Conservation (phyloP, 1,140 invertebrate genomes). For the Lasioglossum baleicum region DNA sequence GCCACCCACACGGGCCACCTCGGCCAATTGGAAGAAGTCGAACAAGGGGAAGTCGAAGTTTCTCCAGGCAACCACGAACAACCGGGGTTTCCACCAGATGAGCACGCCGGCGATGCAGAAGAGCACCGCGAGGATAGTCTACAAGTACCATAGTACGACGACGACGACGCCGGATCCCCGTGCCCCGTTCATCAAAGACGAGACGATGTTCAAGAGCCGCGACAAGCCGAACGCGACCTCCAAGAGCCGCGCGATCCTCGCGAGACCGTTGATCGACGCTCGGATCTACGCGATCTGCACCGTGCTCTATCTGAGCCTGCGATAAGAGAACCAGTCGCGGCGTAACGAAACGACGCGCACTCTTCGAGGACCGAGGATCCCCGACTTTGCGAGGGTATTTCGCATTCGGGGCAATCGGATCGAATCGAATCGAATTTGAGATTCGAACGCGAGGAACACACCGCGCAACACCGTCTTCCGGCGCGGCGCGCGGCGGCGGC, state of each 20-base stretch:
- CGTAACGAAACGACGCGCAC: background rate
- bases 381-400: background rate
- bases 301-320: slow-evolving; percentile 60
- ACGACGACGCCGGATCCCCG: slow-evolving; percentile 77
- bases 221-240: slow-evolving; percentile 63
- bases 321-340: slow-evolving; percentile 42
- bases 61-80: slow-evolving; percentile 64
- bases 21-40: slow-evolving; percentile 71
- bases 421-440: background rate
- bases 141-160: slow-evolving; percentile 75
- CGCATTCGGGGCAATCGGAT: background rate
- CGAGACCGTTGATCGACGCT: slow-evolving; percentile 28
- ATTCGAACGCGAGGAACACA: background rate
- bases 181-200: slow-evolving; percentile 69
- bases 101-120: slow-evolving; percentile 76
- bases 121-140: slow-evolving; percentile 69
- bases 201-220: slow-evolving; percentile 72
- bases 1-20: slow-evolving; percentile 80
- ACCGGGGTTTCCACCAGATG: slow-evolving; percentile 68
- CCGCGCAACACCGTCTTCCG: background rate
- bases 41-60: slow-evolving; percentile 68
- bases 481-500: background rate
- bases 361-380: too few species aligned
- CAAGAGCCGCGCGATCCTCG: slow-evolving; percentile 49
- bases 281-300: slow-evolving; percentile 62